A percentile compares a stretch with the other conserved stretches of the same genome.
Evolutionary conservation across 2,888 invertebrate genomes (phyloP).

Genomic region (Alviniconcha strummeri): DNA sequence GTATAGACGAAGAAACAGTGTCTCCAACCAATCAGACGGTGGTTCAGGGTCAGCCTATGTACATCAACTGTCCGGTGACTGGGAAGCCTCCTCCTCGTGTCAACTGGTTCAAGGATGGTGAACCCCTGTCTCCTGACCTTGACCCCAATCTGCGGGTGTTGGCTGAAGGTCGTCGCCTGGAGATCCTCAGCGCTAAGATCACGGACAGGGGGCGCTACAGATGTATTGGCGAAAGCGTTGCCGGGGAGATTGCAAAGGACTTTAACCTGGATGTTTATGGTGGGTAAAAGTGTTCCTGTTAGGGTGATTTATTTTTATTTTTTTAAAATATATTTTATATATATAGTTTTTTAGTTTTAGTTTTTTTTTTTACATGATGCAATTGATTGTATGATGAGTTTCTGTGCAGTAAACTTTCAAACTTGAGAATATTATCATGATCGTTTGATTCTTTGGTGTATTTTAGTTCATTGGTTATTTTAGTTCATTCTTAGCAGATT

Average conservation of each 20-base stretch:
- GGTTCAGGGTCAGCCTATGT: constrained; percentile 49
- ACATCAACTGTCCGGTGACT: constrained; percentile 62
- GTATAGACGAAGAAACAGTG: constrained; percentile 48
- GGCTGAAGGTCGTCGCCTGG: constrained; percentile 62
- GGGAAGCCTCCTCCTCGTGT: constrained; percentile 72
- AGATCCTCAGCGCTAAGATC: constrained; percentile 58
- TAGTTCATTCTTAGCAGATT: no score
- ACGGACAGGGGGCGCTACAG: constrained; percentile 68
- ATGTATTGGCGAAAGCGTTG: constrained; percentile 69
- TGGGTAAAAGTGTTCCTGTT: constrained; percentile 40
- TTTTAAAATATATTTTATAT: neutral
- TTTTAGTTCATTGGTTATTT: no score
- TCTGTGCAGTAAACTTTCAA: no score
- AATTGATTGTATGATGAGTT: no score
- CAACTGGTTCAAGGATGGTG: constrained; percentile 74
- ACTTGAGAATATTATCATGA: no score
- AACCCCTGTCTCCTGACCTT: constrained; percentile 51
- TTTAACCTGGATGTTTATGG: constrained; percentile 66
- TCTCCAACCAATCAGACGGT: constrained; percentile 60
- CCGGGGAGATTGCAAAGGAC: constrained; percentile 65
- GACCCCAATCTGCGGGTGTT: constrained; percentile 54
- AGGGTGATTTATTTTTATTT: neutral
- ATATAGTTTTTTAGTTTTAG: neutral
- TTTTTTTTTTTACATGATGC: no score
- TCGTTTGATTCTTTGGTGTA: no score